Evolutionary conservation across 2,113 vertebrate genomes (phyloP).

Genomic region (Thymallus thymallus): DNA sequence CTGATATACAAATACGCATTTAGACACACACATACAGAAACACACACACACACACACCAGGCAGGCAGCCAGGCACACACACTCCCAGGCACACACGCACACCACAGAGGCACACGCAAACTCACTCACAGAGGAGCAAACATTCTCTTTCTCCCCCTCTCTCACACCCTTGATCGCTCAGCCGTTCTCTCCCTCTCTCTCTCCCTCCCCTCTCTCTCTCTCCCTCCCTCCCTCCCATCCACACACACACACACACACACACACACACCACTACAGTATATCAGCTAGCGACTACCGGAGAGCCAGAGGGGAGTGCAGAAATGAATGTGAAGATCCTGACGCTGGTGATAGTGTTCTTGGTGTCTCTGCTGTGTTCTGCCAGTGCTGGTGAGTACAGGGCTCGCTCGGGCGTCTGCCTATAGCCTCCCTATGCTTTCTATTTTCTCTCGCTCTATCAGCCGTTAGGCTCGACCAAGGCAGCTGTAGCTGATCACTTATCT

Average conservation of each 20-base stretch:
- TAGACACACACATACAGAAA: constrained; percentile 32
- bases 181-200: constrained; percentile 9
- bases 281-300: constrained; percentile 79
- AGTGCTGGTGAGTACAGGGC: constrained; percentile 87
- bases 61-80: constrained; percentile 1
- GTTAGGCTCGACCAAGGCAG: constrained; percentile 60
- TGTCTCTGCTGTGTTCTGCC: constrained; percentile 84
- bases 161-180: no score
- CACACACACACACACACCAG: constrained; percentile 53
- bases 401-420: constrained; percentile 56
- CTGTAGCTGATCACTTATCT: constrained; percentile 78
- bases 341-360: constrained; percentile 88
- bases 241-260: constrained; percentile 37
- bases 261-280: constrained; percentile 79
- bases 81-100: constrained; percentile 47
- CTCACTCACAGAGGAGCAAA: constrained; percentile 64
- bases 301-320: constrained; percentile 79
- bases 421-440: constrained; percentile 58
- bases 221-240: constrained; percentile 40
- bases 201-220: constrained; percentile 66
- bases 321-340: constrained; percentile 89
- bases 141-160: constrained; percentile 42
- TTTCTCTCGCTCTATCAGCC: constrained; percentile 61
- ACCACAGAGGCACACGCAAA: constrained; percentile 8
- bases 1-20: constrained; percentile 72